Conservation (phyloP, 2,113 vertebrate species). For the Halcyon senegalensis region DNA sequence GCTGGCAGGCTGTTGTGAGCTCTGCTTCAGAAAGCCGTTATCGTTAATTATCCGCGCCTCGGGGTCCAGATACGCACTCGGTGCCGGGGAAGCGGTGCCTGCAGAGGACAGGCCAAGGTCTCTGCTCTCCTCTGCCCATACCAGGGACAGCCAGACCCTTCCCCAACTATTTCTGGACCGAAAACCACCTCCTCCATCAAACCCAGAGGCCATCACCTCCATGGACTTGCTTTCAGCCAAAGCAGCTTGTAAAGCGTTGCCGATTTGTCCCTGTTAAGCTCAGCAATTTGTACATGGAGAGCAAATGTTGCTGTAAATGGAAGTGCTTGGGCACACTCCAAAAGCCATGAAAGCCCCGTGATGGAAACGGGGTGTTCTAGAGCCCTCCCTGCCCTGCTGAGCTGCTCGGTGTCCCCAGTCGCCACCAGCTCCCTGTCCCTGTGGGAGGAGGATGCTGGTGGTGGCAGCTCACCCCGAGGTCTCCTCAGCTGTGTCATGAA, state of each 20-base stretch:
- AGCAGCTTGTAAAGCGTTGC: not conserved
- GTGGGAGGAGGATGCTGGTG: not conserved
- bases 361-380: not conserved
- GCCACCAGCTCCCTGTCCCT: not conserved
- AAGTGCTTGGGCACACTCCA: not conserved
- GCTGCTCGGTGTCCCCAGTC: rapidly evolving
- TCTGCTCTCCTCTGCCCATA: not conserved
- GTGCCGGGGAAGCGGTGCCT: not conserved
- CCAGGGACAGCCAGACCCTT: not conserved
- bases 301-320: not conserved
- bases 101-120: not conserved
- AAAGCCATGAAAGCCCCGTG: not conserved
- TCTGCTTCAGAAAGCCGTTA: not conserved
- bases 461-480: not conserved
- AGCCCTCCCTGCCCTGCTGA: not conserved
- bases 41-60: not conserved
- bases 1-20: not conserved
- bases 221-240: not conserved
- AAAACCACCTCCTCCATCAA: not conserved
- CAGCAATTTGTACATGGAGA: not conserved
- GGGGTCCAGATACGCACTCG: not conserved
- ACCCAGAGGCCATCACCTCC: not conserved
- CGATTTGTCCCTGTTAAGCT: not conserved
- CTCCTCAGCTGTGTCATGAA: not conserved
- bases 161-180: not conserved